These are phyloP conservation scores for Myanophis thanlyinensis DNA, from an alignment of 2,113 vertebrate genomes.

Conservation along the genomic window DNA sequence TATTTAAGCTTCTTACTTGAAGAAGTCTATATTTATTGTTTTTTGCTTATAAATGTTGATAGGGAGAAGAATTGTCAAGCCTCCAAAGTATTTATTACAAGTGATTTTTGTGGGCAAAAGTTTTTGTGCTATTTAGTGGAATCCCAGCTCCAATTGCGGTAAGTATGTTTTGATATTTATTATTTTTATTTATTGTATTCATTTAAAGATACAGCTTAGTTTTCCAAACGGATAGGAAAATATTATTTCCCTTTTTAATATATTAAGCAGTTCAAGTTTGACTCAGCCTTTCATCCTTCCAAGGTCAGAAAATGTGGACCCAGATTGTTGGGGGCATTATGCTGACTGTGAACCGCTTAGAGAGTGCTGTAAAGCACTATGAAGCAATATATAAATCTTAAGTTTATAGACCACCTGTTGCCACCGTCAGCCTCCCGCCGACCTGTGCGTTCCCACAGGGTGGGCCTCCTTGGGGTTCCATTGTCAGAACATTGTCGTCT, in stretches of 20 bases:
- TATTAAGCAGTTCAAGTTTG: not conserved
- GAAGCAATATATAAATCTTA: not conserved
- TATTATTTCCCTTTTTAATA: not conserved
- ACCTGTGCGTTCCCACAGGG: too few species aligned
- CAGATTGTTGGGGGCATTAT: not conserved
- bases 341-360: not conserved
- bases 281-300: not conserved
- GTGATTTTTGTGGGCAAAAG: slow-evolving; percentile 90
- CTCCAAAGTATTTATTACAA: slow-evolving; percentile 92
- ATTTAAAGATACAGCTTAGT: not conserved
- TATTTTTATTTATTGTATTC: not conserved
- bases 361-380: not conserved
- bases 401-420: too few species aligned
- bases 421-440: too few species aligned
- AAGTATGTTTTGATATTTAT: slow-evolving; percentile 21
- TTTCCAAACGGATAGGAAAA: not conserved
- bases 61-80: slow-evolving; percentile 95
- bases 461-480: too few species aligned
- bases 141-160: slow-evolving; percentile 93
- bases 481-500: too few species aligned
- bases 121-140: slow-evolving; percentile 95
- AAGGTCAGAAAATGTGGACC: not conserved
- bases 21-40: not conserved
- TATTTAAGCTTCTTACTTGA: not conserved
- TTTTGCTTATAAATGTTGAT: not conserved